Percentiles rank a stretch among this genome's conserved stretches.
These are phyloP conservation scores for Thinocorus orbignyianus DNA, from an alignment of 2,113 vertebrate genomes.

Conservation along the genomic window DNA sequence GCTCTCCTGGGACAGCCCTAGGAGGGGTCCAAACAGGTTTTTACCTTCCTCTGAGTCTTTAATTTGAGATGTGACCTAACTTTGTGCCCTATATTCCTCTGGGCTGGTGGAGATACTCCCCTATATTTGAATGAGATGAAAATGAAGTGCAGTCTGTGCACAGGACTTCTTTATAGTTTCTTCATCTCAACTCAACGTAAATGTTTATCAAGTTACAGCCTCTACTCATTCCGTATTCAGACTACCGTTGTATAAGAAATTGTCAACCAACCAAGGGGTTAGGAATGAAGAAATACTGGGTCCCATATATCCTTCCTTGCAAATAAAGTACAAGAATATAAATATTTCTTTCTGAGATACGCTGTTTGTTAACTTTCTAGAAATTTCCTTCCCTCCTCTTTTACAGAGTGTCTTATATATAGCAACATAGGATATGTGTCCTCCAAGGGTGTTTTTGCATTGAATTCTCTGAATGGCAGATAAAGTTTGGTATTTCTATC, in stretches of 20 bases:
- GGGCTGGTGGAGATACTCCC: background rate
- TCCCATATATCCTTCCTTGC: background rate
- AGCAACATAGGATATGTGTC: background rate
- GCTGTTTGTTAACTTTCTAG: background rate
- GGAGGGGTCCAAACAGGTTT: background rate
- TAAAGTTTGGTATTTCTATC: background rate
- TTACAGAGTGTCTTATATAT: background rate
- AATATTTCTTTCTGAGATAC: background rate
- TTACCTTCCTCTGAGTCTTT: background rate
- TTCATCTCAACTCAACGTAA: background rate
- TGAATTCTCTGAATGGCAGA: background rate
- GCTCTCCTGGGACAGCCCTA: background rate
- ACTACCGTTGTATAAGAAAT: background rate
- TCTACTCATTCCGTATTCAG: background rate
- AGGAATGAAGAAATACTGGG: background rate
- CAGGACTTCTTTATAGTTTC: background rate
- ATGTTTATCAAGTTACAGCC: background rate
- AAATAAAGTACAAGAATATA: background rate
- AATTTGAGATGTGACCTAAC: background rate
- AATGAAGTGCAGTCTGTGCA: background rate
- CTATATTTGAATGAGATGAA: background rate
- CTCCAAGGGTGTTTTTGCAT: background rate
- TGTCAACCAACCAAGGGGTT: background rate
- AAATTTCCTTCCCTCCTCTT: background rate
- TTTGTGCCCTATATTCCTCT: background rate